Conservation (phyloP, 2,888 invertebrate genomes). For the Teleogryllus oceanicus region DNA sequence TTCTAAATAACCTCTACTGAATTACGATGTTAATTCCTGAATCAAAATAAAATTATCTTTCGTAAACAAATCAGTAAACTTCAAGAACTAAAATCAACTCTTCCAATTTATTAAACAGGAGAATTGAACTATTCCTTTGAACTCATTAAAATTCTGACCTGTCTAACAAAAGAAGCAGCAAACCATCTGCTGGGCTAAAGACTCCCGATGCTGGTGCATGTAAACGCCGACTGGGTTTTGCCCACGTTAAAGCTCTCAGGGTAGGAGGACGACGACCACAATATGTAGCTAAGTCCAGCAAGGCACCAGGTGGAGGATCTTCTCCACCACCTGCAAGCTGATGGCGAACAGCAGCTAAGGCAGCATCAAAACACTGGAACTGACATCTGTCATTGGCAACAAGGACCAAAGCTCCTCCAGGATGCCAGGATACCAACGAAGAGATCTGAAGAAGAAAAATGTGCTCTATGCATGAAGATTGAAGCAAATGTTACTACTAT, state of each 20-base stretch:
- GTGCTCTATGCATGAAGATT: too few species aligned
- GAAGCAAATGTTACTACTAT: too few species aligned
- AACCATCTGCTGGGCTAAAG: slow-evolving; percentile 53
- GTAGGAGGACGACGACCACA: slow-evolving; percentile 56
- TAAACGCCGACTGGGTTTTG: slow-evolving; percentile 52
- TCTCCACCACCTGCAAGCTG: slow-evolving; percentile 67
- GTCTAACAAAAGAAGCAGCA: slow-evolving; percentile 59
- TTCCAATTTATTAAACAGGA: too few species aligned
- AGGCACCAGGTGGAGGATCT: slow-evolving; percentile 58
- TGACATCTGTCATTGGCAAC: slow-evolving; percentile 69
- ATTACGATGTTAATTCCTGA: too few species aligned
- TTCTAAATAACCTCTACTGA: too few species aligned
- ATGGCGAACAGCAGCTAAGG: slow-evolving; percentile 62
- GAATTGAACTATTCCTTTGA: not conserved
- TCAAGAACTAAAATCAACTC: too few species aligned
- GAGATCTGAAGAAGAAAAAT: slow-evolving; percentile 54
- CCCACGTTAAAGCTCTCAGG: slow-evolving; percentile 58
- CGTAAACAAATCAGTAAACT: too few species aligned
- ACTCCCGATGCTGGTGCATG: slow-evolving; percentile 44
- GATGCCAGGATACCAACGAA: slow-evolving; percentile 67
- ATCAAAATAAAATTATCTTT: too few species aligned
- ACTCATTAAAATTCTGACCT: slow-evolving; percentile 44
- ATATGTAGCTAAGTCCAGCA: slow-evolving; percentile 63
- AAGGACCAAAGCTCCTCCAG: slow-evolving; percentile 63
- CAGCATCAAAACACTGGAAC: slow-evolving; percentile 71